A percentile compares a stretch with the other conserved stretches of the same genome.
Evolutionary conservation across 2,888 invertebrate species (phyloP).

Genomic region (Dryocosmus kuriphilus): DNA sequence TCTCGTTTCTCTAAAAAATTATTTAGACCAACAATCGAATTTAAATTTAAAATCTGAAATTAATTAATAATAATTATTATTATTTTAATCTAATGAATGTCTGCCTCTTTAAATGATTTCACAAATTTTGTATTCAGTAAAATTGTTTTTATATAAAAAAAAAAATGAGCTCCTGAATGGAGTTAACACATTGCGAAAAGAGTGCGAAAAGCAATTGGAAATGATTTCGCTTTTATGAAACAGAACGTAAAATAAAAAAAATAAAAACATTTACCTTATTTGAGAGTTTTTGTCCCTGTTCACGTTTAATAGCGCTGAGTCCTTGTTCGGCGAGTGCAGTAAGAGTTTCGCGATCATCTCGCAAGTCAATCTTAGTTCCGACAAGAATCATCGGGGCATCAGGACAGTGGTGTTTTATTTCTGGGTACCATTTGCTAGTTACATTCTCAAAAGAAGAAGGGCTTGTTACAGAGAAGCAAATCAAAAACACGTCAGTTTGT

Average conservation of each 20-base stretch:
- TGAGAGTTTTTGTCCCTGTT: slow-evolving; percentile 98
- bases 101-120: too few relatives aligned
- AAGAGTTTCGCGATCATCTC: slow-evolving; percentile 97
- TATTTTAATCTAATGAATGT: too few relatives aligned
- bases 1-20: too few relatives aligned
- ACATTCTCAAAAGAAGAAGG: slow-evolving; percentile 99
- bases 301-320: slow-evolving; percentile 95
- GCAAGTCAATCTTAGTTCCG: slow-evolving; percentile 98
- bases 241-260: slow-evolving; percentile 22
- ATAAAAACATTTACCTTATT: slow-evolving; percentile 82
- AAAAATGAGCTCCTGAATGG: too few relatives aligned
- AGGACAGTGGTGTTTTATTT: slow-evolving; percentile 99
- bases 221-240: too few relatives aligned
- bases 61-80: too few relatives aligned
- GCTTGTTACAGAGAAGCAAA: slow-evolving; percentile 99
- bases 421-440: slow-evolving; percentile 99
- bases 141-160: too few relatives aligned
- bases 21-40: too few relatives aligned
- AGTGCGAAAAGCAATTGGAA: too few relatives aligned
- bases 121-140: too few relatives aligned
- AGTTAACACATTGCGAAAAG: too few relatives aligned
- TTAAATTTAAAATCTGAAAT: too few relatives aligned
- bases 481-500: slow-evolving; percentile 99
- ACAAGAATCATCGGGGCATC: slow-evolving; percentile 99
- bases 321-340: slow-evolving; percentile 95